phyloP scores from a whole-genome alignment of 1,140 invertebrate genomes.

The Meloidogyne chitwoodi region DNA sequence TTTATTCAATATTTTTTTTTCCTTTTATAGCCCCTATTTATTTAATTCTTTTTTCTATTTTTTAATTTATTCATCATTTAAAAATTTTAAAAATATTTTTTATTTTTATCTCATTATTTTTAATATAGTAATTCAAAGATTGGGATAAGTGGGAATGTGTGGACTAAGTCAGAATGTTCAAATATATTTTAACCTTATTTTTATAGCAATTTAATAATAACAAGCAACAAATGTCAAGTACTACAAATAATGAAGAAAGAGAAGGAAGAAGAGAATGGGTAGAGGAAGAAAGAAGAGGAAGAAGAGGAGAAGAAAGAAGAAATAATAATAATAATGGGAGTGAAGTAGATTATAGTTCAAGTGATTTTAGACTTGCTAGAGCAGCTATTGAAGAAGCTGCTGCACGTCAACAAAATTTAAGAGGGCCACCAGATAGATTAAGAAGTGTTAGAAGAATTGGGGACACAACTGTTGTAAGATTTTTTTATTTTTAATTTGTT shows the following conservation, averaged over 20 bases:
- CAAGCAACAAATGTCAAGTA: too few relatives aligned
- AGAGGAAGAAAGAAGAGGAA: not conserved
- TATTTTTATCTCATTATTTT: not conserved
- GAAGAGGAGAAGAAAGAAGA: not conserved
- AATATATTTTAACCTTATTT: too few relatives aligned
- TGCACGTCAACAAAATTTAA: constrained; percentile 17
- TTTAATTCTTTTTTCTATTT: not conserved
- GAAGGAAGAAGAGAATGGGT: not conserved
- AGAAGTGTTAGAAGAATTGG: constrained; percentile 23
- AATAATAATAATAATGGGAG: not conserved
- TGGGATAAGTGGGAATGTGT: not conserved
- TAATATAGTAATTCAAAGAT: not conserved
- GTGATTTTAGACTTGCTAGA: constrained; percentile 34
- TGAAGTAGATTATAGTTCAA: constrained; percentile 36
- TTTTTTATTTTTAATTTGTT: too few relatives aligned
- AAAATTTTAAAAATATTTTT: not conserved
- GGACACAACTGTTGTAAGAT: constrained; percentile 45
- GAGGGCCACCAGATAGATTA: constrained; percentile 15
- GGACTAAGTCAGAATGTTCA: not conserved
- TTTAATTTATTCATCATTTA: not conserved
- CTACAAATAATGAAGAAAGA: too few relatives aligned
- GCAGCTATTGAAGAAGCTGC: constrained; percentile 39
- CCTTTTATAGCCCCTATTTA: not conserved
- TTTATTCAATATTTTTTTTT: not conserved
- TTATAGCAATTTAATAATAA: too few relatives aligned